These are phyloP conservation scores for Copidosoma floridanum DNA, from an alignment of 1,140 invertebrate species.

Conservation along the genomic window DNA sequence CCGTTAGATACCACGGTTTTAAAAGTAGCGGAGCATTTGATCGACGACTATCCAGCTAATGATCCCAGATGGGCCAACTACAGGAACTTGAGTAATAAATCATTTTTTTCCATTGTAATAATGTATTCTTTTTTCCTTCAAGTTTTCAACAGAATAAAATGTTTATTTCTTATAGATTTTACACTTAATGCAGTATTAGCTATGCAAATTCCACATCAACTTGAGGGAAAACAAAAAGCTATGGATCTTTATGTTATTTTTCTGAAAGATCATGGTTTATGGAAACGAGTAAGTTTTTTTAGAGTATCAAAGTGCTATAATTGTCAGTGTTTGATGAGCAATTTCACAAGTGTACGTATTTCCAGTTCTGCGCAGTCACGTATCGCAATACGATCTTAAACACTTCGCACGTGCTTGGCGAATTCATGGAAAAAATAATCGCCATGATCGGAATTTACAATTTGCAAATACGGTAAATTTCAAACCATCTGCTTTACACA, in stretches of 20 bases:
- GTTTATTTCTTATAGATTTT: slow-evolving; percentile 36
- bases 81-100: slow-evolving; percentile 43
- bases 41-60: slow-evolving; percentile 83
- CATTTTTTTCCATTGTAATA: neutral
- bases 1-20: slow-evolving; percentile 68
- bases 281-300: slow-evolving; percentile 64
- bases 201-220: slow-evolving; percentile 77
- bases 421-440: slow-evolving; percentile 74
- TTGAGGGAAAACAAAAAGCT: slow-evolving; percentile 82
- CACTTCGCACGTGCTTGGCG: slow-evolving; percentile 67
- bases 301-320: no score
- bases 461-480: slow-evolving; percentile 62
- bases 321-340: no score
- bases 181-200: slow-evolving; percentile 59
- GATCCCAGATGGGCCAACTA: slow-evolving; percentile 79
- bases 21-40: slow-evolving; percentile 73
- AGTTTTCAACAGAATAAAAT: neutral
- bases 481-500: no score
- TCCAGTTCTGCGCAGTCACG: slow-evolving; percentile 60
- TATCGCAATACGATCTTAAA: slow-evolving; percentile 61
- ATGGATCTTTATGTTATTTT: slow-evolving; percentile 74
- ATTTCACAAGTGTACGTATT: neutral
- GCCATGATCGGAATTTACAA: slow-evolving; percentile 70
- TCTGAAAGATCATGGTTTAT: slow-evolving; percentile 72
- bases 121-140: neutral